Evolutionary conservation across 2,113 vertebrate species (phyloP).

Genomic region (Myanophis thanlyinensis): DNA sequence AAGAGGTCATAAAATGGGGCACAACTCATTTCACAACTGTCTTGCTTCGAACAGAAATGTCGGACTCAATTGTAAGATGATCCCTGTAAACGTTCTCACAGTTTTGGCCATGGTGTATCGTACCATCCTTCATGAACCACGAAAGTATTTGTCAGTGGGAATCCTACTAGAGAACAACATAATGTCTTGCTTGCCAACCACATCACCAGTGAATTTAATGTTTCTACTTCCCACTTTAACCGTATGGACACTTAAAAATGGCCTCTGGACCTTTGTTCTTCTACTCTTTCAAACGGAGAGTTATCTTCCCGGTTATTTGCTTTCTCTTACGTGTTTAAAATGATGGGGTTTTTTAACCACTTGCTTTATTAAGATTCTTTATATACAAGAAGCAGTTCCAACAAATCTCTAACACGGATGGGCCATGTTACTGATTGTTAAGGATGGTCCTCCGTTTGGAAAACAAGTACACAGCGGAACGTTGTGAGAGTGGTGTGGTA

Average conservation of each 20-base stretch:
- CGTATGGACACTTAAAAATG: background rate
- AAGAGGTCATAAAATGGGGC: too few relatives aligned
- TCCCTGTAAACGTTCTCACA: background rate
- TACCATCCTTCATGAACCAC: background rate
- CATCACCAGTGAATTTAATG: background rate
- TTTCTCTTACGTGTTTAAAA: background rate
- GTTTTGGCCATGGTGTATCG: background rate
- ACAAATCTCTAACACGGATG: background rate
- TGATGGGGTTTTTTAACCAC: constrained; percentile 9
- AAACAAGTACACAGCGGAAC: too few relatives aligned
- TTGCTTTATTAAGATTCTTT: background rate
- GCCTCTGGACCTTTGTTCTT: background rate
- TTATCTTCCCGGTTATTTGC: background rate
- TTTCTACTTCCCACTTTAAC: background rate
- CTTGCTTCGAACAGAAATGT: too few relatives aligned
- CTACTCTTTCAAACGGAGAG: background rate
- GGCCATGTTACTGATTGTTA: background rate
- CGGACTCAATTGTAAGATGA: background rate
- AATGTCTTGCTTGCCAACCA: too few relatives aligned
- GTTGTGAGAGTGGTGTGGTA: too few relatives aligned
- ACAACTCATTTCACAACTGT: too few relatives aligned
- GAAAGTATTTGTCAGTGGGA: background rate
- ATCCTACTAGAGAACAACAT: background rate
- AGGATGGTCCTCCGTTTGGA: too few relatives aligned
- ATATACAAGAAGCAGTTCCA: background rate